Evolutionary conservation across 2,797 vertebrate genomes (phyloP).

Genomic region (Pipistrellus kuhlii): DNA sequence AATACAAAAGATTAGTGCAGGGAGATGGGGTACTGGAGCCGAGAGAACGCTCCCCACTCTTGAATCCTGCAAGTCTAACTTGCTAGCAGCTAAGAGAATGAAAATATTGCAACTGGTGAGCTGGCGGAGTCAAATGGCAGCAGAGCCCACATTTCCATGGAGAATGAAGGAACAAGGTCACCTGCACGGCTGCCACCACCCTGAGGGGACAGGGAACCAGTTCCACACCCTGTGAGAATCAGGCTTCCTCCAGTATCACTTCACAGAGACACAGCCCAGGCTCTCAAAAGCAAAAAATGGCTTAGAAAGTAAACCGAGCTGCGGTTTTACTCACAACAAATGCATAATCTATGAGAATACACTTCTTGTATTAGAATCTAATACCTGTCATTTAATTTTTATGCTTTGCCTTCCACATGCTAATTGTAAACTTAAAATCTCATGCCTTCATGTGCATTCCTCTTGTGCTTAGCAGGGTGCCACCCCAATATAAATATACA

Average conservation of each 20-base stretch:
- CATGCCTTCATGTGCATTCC: neutral
- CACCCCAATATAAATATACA: neutral
- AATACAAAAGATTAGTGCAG: neutral
- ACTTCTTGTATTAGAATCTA: neutral
- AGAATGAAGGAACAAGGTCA: neutral
- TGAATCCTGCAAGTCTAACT: neutral
- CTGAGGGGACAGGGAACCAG: neutral
- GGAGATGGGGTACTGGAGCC: rapidly evolving
- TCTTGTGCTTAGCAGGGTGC: neutral
- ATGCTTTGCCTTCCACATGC: neutral
- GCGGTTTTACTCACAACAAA: neutral
- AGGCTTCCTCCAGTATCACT: neutral
- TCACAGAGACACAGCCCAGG: neutral
- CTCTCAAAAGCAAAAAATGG: neutral
- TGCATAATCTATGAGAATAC: neutral
- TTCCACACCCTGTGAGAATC: no score
- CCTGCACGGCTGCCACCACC: neutral
- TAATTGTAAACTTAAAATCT: neutral
- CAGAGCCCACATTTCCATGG: rapidly evolving
- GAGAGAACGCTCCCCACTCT: neutral
- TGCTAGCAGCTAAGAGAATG: no score
- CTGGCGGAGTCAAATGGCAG: neutral
- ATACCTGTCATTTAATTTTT: neutral
- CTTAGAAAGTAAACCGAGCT: neutral
- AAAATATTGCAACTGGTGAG: neutral